Evolutionary conservation across 1,140 invertebrate species (phyloP), one percentile per base, ranked within the genome.

Genomic region (Sitodiplosis mosellana): DNA sequence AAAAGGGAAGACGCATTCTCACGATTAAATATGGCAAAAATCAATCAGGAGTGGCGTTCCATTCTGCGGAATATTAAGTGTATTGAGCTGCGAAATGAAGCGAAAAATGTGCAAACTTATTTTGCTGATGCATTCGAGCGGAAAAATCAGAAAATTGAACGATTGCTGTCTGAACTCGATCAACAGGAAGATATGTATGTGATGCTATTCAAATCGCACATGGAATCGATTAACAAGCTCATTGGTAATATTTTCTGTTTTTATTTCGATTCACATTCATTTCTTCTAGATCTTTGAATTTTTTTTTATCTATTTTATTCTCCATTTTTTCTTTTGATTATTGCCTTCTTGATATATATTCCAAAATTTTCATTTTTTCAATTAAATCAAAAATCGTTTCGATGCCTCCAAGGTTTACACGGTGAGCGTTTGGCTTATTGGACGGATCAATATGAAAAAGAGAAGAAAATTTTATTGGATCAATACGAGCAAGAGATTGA

Each of bases 41-140:
- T 87, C 17, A 85, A 87, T 57, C 80, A 84, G 64, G 76, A 83
- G 58, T 87, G 83, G 83, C 72, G 83, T 46, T 76, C 75, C 40
- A 73, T 82, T 50, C 64, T 87, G 45, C 69, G 83, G 6, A 74
- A 75, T 63, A 72, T 80, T 41, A 87, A 86, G 69, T 77, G 76
- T 51, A 74, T 75, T 40, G 78, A 85, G 56, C 69, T 86, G 59
- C 70, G 77, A 22, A 60, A 75, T 11, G 73, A 81, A 45, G 70
- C 83, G 5, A 64, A 77, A 58, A 76, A 76, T 7, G 55, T 62
- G 44, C 54, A 56, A 41, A 53, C 51, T 34, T 61, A 61, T 43
- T 66, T 53, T 21, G 49, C 62, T 46, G 60, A 62, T 21, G 55
- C 55, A 0, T 45, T 82, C 1, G 71, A 76, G 38, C 65, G 70